These are phyloP conservation scores for Dinomys branickii DNA, from an alignment of 2,113 vertebrate genomes.

Conservation along the genomic window DNA sequence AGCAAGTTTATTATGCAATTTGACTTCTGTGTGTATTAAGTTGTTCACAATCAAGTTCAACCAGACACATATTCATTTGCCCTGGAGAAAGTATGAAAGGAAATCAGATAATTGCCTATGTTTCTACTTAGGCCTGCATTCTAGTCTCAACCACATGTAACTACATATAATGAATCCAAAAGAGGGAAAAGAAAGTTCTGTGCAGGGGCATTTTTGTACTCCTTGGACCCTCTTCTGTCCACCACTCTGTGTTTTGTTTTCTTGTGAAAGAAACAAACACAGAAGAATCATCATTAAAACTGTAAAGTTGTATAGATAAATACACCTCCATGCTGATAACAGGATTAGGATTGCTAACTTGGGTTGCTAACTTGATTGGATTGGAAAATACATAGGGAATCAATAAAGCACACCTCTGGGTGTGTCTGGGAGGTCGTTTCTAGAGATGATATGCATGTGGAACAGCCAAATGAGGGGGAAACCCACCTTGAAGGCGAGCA, in stretches of 20 bases:
- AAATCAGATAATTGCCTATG: conserved; percentile 1
- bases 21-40: conserved; percentile 38
- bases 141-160: conserved; percentile 24
- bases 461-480: not conserved
- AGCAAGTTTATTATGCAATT: conserved; percentile 31
- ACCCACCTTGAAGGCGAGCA: not conserved
- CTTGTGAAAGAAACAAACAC: conserved; percentile 37
- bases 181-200: not conserved
- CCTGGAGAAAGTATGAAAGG: not conserved
- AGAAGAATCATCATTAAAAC: not conserved
- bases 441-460: not conserved
- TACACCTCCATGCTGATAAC: not conserved
- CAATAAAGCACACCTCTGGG: not conserved
- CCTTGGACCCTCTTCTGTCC: not conserved
- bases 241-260: not conserved
- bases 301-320: conserved; percentile 47
- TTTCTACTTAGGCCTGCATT: conserved; percentile 7
- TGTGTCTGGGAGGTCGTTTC: not conserved
- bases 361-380: not conserved
- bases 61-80: conserved; percentile 9
- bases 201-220: not conserved
- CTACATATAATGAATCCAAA: not conserved
- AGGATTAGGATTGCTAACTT: not conserved
- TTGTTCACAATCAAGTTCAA: conserved; percentile 12
- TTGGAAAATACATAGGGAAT: not conserved